phyloP scores from a whole-genome alignment of 2,888 invertebrate species.

The Philonicus albiceps region DNA sequence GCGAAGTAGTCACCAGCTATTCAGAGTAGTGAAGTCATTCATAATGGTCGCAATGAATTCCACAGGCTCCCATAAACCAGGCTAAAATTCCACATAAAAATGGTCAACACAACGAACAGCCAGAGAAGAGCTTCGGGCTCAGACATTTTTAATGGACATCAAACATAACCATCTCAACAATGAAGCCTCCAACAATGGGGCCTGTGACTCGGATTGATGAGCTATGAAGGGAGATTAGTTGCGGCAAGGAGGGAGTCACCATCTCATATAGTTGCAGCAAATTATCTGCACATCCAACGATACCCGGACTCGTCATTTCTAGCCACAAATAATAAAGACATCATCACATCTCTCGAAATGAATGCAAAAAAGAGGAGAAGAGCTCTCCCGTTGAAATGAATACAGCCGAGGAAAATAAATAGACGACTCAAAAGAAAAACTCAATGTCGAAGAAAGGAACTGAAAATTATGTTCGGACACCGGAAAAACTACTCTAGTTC shows the following conservation, averaged over 20 bases:
- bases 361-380: constrained; percentile 6
- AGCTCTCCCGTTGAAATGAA: background rate
- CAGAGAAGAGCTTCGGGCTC: background rate
- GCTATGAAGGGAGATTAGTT: constrained; percentile 14
- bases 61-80: background rate
- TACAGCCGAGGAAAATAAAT: background rate
- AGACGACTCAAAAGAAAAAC: background rate
- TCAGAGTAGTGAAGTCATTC: constrained; percentile 11
- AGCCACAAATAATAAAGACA: constrained; percentile 7
- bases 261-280: constrained; percentile 17
- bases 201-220: constrained; percentile 15
- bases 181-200: background rate
- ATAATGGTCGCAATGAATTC: background rate
- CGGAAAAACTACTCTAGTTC: constrained; percentile 4
- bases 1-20: background rate
- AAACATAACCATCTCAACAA: constrained; percentile 10
- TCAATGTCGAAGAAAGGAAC: background rate
- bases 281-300: constrained; percentile 27
- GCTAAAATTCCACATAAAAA: background rate
- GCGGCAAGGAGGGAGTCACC: background rate
- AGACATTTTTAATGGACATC: constrained; percentile 12
- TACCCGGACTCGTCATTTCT: background rate
- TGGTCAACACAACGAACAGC: background rate
- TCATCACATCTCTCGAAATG: constrained; percentile 3
- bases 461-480: constrained; percentile 1